phyloP scores from a whole-genome alignment of 2,888 invertebrate species.

The Hofmannophila pseudospretella region DNA sequence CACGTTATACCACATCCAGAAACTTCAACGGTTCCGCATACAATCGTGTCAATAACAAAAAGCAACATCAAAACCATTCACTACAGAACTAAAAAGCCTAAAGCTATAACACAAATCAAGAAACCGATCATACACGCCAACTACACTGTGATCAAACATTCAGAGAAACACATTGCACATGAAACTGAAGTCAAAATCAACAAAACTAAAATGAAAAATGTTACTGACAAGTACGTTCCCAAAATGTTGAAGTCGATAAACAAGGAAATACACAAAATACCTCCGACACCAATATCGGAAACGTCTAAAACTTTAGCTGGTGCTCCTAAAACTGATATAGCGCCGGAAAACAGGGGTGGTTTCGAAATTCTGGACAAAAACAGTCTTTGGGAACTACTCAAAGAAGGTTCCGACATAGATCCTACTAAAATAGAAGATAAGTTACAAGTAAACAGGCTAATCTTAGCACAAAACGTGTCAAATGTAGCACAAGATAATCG shows the following conservation, averaged over 20 bases:
- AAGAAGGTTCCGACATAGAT: slow-evolving; percentile 68
- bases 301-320: slow-evolving; percentile 59
- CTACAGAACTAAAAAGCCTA: slow-evolving; percentile 64
- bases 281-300: slow-evolving; percentile 65
- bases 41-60: slow-evolving; percentile 61
- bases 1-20: slow-evolving; percentile 17
- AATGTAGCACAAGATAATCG: slow-evolving; percentile 38
- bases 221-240: slow-evolving; percentile 34
- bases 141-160: slow-evolving; percentile 26
- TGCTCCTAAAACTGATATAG: slow-evolving; percentile 49
- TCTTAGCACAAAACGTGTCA: slow-evolving; percentile 45
- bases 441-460: slow-evolving; percentile 49
- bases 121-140: slow-evolving; percentile 38
- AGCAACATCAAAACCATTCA: slow-evolving; percentile 62
- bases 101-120: slow-evolving; percentile 54
- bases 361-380: slow-evolving; percentile 79
- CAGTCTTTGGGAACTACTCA: slow-evolving; percentile 79
- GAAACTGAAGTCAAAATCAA: slow-evolving; percentile 29
- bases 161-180: slow-evolving; percentile 26
- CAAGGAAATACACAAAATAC: slow-evolving; percentile 72
- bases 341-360: slow-evolving; percentile 70
- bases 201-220: slow-evolving; percentile 45
- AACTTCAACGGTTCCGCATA: slow-evolving; percentile 35
- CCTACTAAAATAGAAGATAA: slow-evolving; percentile 55
- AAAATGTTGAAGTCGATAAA: slow-evolving; percentile 68